Conservation (phyloP, 2,797 vertebrate species). For the Eulemur coronatus region DNA sequence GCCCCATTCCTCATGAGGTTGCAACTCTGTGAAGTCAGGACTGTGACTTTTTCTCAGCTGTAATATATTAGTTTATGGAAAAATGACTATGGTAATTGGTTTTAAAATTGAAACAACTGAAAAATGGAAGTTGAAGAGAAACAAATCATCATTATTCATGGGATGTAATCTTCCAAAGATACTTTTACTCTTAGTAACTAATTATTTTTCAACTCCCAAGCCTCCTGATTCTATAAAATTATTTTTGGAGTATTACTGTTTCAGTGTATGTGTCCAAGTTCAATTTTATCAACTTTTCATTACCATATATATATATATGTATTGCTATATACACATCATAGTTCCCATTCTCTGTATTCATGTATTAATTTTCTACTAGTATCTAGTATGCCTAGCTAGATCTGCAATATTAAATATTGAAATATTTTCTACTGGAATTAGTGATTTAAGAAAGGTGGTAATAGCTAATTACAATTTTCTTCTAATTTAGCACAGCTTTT, state of each 20-base stretch:
- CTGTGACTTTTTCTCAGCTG: not conserved
- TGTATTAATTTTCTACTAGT: not conserved
- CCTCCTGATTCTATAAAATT: not conserved
- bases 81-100: not conserved
- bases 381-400: not conserved
- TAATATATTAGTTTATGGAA: not conserved
- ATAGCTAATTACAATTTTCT: not conserved
- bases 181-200: not conserved
- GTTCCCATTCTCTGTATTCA: not conserved
- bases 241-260: not conserved
- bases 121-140: not conserved
- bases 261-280: not conserved
- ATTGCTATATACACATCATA: not conserved
- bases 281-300: not conserved
- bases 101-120: not conserved
- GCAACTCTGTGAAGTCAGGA: not conserved
- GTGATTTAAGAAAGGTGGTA: not conserved
- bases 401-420: not conserved
- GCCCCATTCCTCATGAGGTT: not conserved
- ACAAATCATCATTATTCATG: constrained; percentile 9
- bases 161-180: not conserved
- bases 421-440: not conserved
- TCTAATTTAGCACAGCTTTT: not conserved
- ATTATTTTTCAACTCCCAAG: not conserved
- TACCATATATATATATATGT: not conserved